Evolutionary conservation across 2,888 invertebrate species (phyloP).

Genomic region (Dryadula phaetusa): DNA sequence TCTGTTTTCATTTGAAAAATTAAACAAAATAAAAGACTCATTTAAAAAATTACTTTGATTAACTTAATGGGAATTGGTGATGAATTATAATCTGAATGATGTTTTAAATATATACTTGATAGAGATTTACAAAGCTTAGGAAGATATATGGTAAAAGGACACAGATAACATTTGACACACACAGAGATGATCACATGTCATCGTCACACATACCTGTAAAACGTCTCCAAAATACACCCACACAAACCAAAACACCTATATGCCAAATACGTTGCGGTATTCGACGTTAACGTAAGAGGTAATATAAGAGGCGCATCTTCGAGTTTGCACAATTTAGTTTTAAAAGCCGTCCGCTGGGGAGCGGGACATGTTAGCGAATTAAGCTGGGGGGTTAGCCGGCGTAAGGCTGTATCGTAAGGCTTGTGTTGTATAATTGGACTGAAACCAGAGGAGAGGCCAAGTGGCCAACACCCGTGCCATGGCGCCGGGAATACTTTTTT

Average conservation of each 20-base stretch:
- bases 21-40: constrained; percentile 5
- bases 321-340: constrained; percentile 83
- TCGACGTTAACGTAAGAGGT: constrained; percentile 80
- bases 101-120: constrained; percentile 2
- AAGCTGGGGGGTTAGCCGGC: constrained; percentile 63
- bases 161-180: constrained; percentile 40
- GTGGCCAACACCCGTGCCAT: constrained; percentile 74
- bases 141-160: constrained; percentile 56
- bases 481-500: constrained; percentile 73
- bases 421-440: constrained; percentile 59
- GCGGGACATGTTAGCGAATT: constrained; percentile 77
- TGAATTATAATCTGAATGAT: constrained; percentile 4
- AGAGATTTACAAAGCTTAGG: constrained; percentile 21
- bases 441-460: constrained; percentile 57
- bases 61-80: constrained; percentile 13
- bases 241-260: constrained; percentile 65
- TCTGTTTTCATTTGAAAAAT: background rate
- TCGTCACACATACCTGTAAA: constrained; percentile 55
- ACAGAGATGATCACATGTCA: constrained; percentile 52
- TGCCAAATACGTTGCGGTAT: constrained; percentile 82
- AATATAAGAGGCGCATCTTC: constrained; percentile 84
- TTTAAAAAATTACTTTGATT: constrained; percentile 21
- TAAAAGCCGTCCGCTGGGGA: constrained; percentile 75
- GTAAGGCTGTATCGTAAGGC: constrained; percentile 52
- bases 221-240: constrained; percentile 69